phyloP scores from a whole-genome alignment of 2,797 vertebrate species.

The Anniella stebbinsi region DNA sequence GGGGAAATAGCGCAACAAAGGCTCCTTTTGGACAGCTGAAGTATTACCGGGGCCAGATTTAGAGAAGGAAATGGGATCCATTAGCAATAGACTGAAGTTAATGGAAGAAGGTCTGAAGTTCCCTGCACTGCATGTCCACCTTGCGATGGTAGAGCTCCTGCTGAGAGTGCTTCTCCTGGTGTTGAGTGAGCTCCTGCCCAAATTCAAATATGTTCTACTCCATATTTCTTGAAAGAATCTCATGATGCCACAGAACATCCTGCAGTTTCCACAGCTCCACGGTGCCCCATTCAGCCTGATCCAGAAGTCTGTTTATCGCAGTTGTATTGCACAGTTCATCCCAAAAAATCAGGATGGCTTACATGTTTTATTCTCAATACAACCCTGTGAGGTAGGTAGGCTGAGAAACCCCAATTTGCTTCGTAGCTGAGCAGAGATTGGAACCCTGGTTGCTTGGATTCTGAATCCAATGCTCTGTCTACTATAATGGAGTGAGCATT shows the following conservation, averaged over 20 bases:
- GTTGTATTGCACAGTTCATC: not conserved
- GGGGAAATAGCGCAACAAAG: not conserved
- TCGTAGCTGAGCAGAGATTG: not conserved
- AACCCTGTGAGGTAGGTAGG: not conserved
- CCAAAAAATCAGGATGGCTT: not conserved
- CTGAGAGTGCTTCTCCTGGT: constrained; percentile 17
- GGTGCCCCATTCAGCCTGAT: not conserved
- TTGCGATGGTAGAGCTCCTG: too few species aligned
- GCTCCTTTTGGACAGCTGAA: constrained; percentile 55
- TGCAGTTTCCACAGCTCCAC: constrained; percentile 9
- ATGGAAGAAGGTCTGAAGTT: not conserved
- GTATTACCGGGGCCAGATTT: not conserved
- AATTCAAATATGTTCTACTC: not conserved
- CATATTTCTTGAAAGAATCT: not conserved
- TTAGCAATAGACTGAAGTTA: constrained; percentile 15
- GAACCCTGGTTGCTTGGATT: not conserved
- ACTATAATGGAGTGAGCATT: not conserved
- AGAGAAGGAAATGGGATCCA: not conserved
- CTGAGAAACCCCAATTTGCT: not conserved
- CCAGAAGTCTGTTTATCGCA: constrained; percentile 6
- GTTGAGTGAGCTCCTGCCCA: constrained; percentile 32
- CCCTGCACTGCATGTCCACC: not conserved
- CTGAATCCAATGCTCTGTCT: too few species aligned
- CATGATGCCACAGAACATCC: not conserved
- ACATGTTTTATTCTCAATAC: not conserved